These are phyloP conservation scores for Bombus superbus DNA, from an alignment of 1,140 invertebrate genomes.

Conservation along the genomic window DNA sequence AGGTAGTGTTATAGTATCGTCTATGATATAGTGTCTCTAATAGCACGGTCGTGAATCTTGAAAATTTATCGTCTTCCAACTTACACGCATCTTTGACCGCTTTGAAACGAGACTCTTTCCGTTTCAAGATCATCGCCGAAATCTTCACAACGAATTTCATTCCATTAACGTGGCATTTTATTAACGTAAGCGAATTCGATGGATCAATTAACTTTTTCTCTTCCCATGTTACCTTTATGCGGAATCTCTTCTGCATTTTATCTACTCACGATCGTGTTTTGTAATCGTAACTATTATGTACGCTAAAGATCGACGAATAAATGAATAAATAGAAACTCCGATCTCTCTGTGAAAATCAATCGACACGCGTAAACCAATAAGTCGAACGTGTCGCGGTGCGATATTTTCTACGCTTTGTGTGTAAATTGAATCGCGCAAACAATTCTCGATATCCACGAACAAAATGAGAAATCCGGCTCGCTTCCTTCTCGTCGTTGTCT, in stretches of 20 bases:
- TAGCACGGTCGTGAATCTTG: fast-evolving
- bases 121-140: not conserved
- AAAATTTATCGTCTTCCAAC: not conserved
- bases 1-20: fast-evolving
- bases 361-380: not conserved
- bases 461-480: not conserved
- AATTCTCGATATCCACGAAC: not conserved
- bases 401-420: constrained; percentile 8
- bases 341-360: not conserved
- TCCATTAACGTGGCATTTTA: not conserved
- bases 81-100: not conserved
- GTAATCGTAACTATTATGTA: not conserved
- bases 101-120: not conserved
- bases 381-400: not conserved
- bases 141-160: not conserved
- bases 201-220: not conserved
- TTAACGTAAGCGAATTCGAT: not conserved
- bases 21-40: too few relatives aligned
- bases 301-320: not conserved
- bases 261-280: not conserved
- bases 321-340: not conserved
- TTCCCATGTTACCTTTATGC: not conserved
- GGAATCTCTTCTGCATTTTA: not conserved
- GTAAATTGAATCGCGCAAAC: not conserved
- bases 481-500: not conserved